Percentiles rank a stretch among this genome's conserved stretches.
Conservation (phyloP, 1,140 invertebrate species). For the Mylabris phalerata region DNA sequence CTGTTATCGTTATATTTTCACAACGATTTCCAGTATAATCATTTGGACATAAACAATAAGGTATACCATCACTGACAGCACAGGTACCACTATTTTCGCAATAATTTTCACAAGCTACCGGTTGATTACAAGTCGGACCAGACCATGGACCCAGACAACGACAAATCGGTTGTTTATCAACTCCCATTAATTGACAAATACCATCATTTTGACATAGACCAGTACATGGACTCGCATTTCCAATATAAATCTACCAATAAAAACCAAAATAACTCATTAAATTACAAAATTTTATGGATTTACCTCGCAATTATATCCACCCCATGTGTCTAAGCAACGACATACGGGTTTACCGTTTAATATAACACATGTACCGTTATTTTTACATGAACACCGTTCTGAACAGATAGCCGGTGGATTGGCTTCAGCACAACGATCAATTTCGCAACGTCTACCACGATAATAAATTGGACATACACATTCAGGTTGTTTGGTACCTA, state of each 20-base stretch:
- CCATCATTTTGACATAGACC: constrained; percentile 51
- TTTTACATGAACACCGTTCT: constrained; percentile 18
- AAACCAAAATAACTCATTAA: not conserved
- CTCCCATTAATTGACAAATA: constrained; percentile 45
- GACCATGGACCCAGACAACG: constrained; percentile 53
- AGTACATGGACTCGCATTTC: constrained; percentile 54
- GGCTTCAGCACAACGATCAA: constrained; percentile 23
- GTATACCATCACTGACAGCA: constrained; percentile 40
- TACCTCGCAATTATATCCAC: constrained; percentile 46
- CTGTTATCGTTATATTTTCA: not conserved
- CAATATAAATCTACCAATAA: constrained; percentile 42
- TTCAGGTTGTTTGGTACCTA: constrained; percentile 33
- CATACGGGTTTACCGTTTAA: constrained; percentile 36
- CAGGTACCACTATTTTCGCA: constrained; percentile 57
- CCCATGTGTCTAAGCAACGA: constrained; percentile 45
- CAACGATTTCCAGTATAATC: constrained; percentile 19
- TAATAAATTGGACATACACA: constrained; percentile 44
- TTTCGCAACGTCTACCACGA: constrained; percentile 45
- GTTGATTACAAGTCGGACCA: constrained; percentile 49
- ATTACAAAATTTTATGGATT: not conserved
- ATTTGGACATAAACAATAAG: constrained; percentile 37
- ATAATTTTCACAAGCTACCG: constrained; percentile 47
- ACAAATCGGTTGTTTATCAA: constrained; percentile 44
- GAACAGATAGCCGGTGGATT: constrained; percentile 12
- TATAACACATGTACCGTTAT: constrained; percentile 30